Conservation (phyloP, 2,888 invertebrate species). For the Hipparchia semele region DNA sequence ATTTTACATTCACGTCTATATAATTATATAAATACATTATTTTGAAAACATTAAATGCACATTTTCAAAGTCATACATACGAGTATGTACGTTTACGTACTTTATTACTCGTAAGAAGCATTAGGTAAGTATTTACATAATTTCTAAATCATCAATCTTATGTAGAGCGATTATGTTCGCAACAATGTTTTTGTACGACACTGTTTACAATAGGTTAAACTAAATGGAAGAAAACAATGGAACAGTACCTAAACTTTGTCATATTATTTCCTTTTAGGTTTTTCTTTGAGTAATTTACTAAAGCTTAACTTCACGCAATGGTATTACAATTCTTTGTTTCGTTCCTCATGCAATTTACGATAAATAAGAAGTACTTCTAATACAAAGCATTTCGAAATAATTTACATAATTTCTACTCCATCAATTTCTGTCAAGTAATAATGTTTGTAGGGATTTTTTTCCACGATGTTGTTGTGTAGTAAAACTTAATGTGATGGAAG, state of each 20-base stretch:
- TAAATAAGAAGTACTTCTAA: not conserved
- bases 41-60: not conserved
- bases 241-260: no score
- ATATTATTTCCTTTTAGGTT: no score
- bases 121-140: not conserved
- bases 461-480: slow-evolving; percentile 8
- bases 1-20: not conserved
- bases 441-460: slow-evolving; percentile 6
- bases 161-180: not conserved
- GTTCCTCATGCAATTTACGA: not conserved
- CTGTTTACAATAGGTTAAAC: not conserved
- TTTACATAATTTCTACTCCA: slow-evolving; percentile 11
- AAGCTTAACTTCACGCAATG: not conserved
- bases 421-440: not conserved
- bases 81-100: no score
- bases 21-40: no score
- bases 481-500: slow-evolving; percentile 10
- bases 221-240: no score
- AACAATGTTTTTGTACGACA: slow-evolving; percentile 1
- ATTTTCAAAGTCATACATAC: no score
- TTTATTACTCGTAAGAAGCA: no score
- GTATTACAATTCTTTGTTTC: not conserved
- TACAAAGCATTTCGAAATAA: not conserved
- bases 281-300: no score
- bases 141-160: slow-evolving; percentile 11